phyloP scores from a whole-genome alignment of 2,888 invertebrate genomes.

The Tigriopus californicus region DNA sequence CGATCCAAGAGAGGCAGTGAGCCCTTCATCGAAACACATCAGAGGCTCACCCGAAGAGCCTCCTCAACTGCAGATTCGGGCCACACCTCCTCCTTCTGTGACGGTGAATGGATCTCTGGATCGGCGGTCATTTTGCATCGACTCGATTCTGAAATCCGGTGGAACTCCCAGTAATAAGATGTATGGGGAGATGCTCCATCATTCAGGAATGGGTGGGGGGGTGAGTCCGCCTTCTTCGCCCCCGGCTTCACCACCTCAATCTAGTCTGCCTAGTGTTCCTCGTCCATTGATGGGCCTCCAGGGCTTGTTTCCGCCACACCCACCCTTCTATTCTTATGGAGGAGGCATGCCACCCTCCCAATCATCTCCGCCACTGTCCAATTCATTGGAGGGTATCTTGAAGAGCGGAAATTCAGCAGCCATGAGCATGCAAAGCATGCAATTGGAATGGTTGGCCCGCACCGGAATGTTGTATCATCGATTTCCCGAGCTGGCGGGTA shows the following conservation, averaged over 20 bases:
- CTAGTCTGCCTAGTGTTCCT: too few relatives aligned
- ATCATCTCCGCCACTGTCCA: neutral
- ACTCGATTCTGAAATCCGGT: neutral
- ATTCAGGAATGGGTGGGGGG: too few relatives aligned
- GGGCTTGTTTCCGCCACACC: too few relatives aligned
- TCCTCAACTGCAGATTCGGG: too few relatives aligned
- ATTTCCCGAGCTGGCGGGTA: constrained; percentile 62
- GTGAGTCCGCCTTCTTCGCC: neutral
- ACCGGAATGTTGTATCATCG: constrained; percentile 81
- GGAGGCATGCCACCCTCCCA: neutral
- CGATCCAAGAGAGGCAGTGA: too few relatives aligned
- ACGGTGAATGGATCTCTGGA: too few relatives aligned
- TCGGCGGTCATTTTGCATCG: constrained; percentile 3
- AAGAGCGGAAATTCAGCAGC: neutral
- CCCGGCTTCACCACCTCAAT: too few relatives aligned
- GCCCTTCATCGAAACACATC: too few relatives aligned
- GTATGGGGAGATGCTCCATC: too few relatives aligned
- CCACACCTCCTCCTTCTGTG: too few relatives aligned
- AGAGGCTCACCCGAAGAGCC: too few relatives aligned
- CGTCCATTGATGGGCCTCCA: too few relatives aligned
- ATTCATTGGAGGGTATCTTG: neutral
- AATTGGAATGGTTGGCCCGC: constrained; percentile 73
- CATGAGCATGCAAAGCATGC: constrained; percentile 44
- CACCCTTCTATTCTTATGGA: neutral
- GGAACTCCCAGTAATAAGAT: neutral